Conservation (phyloP, 2,888 invertebrate species). For the Scaptodrosophila latifasciaeformis region DNA sequence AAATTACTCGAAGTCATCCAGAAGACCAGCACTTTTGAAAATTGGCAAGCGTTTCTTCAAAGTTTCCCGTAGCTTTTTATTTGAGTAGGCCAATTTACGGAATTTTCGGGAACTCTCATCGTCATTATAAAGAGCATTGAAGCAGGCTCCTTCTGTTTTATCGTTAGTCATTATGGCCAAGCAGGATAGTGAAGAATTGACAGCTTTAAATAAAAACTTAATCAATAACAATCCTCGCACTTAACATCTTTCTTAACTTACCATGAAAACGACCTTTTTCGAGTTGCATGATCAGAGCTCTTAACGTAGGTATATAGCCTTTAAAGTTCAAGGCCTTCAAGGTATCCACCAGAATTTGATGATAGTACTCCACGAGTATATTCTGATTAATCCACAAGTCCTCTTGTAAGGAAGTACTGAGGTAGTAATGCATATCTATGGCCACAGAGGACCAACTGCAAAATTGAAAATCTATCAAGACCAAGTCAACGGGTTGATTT, state of each 20-base stretch:
- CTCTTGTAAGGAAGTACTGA: slow-evolving; percentile 62
- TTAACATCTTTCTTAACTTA: slow-evolving; percentile 29
- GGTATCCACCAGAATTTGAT: slow-evolving; percentile 53
- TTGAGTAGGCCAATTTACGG: slow-evolving; percentile 51
- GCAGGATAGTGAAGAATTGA: slow-evolving; percentile 39
- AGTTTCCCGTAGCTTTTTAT: slow-evolving; percentile 56
- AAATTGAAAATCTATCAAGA: slow-evolving; percentile 72
- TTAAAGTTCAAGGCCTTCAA: slow-evolving; percentile 53
- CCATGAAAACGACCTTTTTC: slow-evolving; percentile 64
- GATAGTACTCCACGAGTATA: slow-evolving; percentile 67
- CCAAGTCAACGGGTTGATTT: slow-evolving; percentile 43
- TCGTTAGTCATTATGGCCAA: slow-evolving; percentile 62
- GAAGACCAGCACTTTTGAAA: slow-evolving; percentile 65
- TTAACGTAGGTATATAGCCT: slow-evolving; percentile 64
- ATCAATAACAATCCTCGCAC: neutral
- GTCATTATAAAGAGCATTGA: slow-evolving; percentile 47
- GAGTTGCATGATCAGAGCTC: slow-evolving; percentile 62
- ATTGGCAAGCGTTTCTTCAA: slow-evolving; percentile 60
- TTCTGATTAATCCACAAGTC: slow-evolving; percentile 60
- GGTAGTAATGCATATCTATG: slow-evolving; percentile 70
- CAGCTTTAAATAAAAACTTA: slow-evolving; percentile 37
- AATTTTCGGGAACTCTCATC: slow-evolving; percentile 53
- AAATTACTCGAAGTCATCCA: slow-evolving; percentile 51
- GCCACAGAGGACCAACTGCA: slow-evolving; percentile 70
- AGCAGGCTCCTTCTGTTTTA: slow-evolving; percentile 63